Evolutionary conservation across 2,888 invertebrate genomes (phyloP).

Genomic region (Caenorhabditis japonica): DNA sequence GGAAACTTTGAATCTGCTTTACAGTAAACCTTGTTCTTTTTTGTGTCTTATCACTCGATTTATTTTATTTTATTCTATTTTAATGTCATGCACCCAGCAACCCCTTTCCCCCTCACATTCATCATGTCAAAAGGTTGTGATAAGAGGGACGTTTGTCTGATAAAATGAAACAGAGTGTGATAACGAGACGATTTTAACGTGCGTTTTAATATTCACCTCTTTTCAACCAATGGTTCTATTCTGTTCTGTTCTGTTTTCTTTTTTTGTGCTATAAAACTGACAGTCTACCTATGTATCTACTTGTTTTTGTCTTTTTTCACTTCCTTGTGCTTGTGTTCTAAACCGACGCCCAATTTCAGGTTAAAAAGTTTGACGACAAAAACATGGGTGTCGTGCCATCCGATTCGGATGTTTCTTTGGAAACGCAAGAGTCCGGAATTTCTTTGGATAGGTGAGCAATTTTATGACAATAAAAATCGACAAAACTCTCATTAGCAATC

Average conservation of each 20-base stretch:
- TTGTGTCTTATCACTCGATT: too few species aligned
- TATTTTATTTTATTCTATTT: too few species aligned
- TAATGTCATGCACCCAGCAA: too few species aligned
- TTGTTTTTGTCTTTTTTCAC: conserved; percentile 3
- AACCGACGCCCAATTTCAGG: not conserved
- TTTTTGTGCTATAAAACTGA: conserved; percentile 4
- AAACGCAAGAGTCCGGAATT: conserved; percentile 23
- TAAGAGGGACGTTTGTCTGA: too few species aligned
- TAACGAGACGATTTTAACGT: too few species aligned
- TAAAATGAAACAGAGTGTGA: too few species aligned
- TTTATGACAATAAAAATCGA: not conserved
- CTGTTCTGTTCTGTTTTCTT: not conserved
- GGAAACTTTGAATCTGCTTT: too few species aligned
- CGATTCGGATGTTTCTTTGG: conserved; percentile 15
- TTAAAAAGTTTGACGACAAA: not conserved
- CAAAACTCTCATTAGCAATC: too few species aligned
- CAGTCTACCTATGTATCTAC: conserved; percentile 11
- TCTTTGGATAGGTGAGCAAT: conserved; percentile 32
- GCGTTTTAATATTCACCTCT: not conserved
- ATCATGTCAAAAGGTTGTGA: too few species aligned
- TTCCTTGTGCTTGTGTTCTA: not conserved
- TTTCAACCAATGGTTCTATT: not conserved
- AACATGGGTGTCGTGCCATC: conserved; percentile 28
- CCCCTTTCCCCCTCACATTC: too few species aligned
- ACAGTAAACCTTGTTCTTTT: too few species aligned